Conservation (phyloP, 2,113 vertebrate genomes). For the Dicrurus megarhynchus region DNA sequence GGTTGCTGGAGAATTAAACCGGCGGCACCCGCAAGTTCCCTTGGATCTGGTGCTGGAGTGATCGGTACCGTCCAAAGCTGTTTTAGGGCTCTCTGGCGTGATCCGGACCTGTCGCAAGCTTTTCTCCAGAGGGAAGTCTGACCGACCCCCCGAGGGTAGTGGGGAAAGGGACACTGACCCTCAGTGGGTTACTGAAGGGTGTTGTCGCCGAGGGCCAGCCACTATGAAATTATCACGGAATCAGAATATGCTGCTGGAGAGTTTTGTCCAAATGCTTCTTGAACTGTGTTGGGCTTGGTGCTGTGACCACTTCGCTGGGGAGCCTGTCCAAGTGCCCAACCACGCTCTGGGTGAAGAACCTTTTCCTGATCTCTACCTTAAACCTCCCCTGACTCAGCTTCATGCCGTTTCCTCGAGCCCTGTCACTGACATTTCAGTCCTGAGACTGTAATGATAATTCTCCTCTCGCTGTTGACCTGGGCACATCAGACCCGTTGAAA, state of each 20-base stretch:
- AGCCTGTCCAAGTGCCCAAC: rapidly evolving
- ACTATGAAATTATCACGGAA: not conserved
- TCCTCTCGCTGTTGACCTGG: not conserved
- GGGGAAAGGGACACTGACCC: not conserved
- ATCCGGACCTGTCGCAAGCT: too few species aligned
- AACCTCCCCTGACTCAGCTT: not conserved
- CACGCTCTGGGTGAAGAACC: not conserved
- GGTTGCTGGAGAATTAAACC: rapidly evolving
- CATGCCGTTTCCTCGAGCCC: not conserved
- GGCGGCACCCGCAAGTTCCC: rapidly evolving
- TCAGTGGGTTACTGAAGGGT: not conserved
- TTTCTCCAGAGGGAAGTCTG: not conserved
- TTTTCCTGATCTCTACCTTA: not conserved
- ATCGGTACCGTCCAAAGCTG: not conserved
- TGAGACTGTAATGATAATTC: not conserved
- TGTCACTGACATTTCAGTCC: not conserved
- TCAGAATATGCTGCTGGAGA: not conserved
- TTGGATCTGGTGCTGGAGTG: not conserved
- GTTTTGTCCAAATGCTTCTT: not conserved
- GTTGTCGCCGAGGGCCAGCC: not conserved
- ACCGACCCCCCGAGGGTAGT: not conserved
- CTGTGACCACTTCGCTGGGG: not conserved
- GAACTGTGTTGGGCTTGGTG: not conserved
- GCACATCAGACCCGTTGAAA: not conserved
- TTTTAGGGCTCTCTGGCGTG: not conserved